Conservation (phyloP, 23 tunicate species). For the Phallusia fumigata region DNA sequence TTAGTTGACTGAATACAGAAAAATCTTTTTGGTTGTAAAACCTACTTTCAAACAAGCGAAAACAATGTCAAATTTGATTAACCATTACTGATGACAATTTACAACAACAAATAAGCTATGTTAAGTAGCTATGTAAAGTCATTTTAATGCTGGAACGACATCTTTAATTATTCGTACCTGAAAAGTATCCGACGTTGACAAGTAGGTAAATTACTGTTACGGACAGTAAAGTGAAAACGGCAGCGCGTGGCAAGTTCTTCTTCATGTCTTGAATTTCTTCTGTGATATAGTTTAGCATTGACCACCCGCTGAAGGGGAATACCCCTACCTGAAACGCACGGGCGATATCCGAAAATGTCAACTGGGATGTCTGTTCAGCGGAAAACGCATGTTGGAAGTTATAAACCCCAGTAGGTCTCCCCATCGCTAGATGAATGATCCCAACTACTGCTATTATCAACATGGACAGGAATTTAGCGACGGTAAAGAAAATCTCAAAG, state of each 20-base stretch:
- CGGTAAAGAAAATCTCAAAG: slow-evolving; percentile 47
- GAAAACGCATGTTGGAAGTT: slow-evolving; percentile 53
- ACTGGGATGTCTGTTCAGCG: neutral
- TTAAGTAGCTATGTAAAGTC: too few relatives aligned
- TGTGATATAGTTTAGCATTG: slow-evolving; percentile 7
- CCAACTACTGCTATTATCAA: slow-evolving; percentile 40
- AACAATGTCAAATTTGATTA: too few relatives aligned
- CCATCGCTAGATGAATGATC: slow-evolving; percentile 19
- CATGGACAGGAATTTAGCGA: slow-evolving; percentile 45
- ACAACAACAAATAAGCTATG: too few relatives aligned
- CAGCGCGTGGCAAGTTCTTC: slow-evolving; percentile 46
- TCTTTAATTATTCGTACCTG: slow-evolving; percentile 50
- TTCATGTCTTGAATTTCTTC: slow-evolving; percentile 58
- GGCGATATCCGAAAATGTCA: slow-evolving; percentile 14
- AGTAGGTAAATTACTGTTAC: slow-evolving; percentile 38
- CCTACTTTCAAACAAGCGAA: neutral
- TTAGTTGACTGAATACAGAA: neutral
- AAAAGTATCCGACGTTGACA: slow-evolving; percentile 68
- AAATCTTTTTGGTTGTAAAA: neutral
- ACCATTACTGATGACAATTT: too few relatives aligned
- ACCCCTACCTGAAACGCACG: slow-evolving; percentile 38
- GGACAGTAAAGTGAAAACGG: slow-evolving; percentile 5
- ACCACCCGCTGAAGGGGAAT: slow-evolving; percentile 60
- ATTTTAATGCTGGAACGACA: too few relatives aligned
- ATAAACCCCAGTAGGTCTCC: slow-evolving; percentile 37